Evolutionary conservation across 2,797 vertebrate species (phyloP), one percentile per base, ranked within the genome.

Genomic region (Gymnoscopelus microlampas): DNA sequence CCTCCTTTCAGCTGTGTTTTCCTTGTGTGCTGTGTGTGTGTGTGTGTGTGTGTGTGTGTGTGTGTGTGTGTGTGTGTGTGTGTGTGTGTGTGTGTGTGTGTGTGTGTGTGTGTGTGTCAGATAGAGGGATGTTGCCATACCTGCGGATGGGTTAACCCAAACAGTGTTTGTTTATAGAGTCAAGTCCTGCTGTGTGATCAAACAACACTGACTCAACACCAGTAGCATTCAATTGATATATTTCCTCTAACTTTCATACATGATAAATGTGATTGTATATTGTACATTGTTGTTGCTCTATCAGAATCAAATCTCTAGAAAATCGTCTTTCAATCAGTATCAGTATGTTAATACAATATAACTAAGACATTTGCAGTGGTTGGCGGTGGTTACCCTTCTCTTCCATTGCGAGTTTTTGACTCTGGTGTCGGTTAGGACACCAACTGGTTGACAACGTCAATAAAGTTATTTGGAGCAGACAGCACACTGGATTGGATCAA

Each of bases 1-100:
- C 87, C 86, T 91, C 77, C 62, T 87, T 23, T 65, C 85, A 82
- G 85, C 83, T 85, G 84, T 87, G 82, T 82, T 87, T 86, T 89
- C 70, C 77, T 69, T 73, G 7, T 47, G 58, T 44, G 9, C n/a
- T 49, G 59, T 59, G 56, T 58, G 55, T 15, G 48, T 49, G 48
- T 50, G 48, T 50, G 54, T 57, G 55, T 29, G 24, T 57, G 55
- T 57, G 55, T 57, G 55, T 32, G 53, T 55, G 60, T 49, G 44
- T 49, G 44, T 48, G 19, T 61, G 39, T 24, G 13, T 50, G 44
- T 51, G 60, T 63, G 60, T 49, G 60, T 50, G 32, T 59, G n/a
- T 59, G 29, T 35, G 35, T 39, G 35, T 44, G 35, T 3, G n/a
- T 19, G 39, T 19, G 59, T 48, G 58, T 60, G 59, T 29, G 48